phyloP scores from a whole-genome alignment of 2,113 vertebrate species.

The Bubo blakistoni region DNA sequence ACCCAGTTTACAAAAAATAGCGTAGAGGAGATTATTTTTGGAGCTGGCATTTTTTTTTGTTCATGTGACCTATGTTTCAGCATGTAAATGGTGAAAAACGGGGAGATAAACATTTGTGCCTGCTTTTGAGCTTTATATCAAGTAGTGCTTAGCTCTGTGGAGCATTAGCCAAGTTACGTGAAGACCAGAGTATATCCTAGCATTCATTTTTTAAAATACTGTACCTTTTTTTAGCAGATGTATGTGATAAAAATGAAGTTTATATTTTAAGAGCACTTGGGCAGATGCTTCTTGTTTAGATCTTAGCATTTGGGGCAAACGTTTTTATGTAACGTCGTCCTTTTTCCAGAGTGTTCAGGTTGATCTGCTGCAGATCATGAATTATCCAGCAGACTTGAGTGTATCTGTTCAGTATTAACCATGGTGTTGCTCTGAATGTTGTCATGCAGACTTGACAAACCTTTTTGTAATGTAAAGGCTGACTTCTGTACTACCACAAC shows the following conservation, averaged over 20 bases:
- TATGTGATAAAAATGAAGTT: constrained; percentile 62
- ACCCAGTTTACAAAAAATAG: constrained; percentile 29
- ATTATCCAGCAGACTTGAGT: constrained; percentile 38
- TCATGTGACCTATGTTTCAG: constrained; percentile 59
- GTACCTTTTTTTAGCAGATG: constrained; percentile 64
- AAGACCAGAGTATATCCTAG: constrained; percentile 61
- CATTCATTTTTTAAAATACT: constrained; percentile 42
- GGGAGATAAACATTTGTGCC: constrained; percentile 65
- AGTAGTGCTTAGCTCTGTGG: constrained; percentile 59
- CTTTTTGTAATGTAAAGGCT: constrained; percentile 71
- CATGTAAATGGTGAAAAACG: constrained; percentile 71
- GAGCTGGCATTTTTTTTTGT: constrained; percentile 39
- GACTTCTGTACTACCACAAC: constrained; percentile 55
- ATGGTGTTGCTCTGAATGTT: constrained; percentile 72
- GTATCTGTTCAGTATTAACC: constrained; percentile 65
- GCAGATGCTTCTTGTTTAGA: constrained; percentile 57
- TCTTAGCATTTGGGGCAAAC: constrained; percentile 39
- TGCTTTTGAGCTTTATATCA: constrained; percentile 67
- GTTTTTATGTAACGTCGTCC: background rate
- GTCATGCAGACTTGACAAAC: constrained; percentile 61
- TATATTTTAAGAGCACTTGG: constrained; percentile 65
- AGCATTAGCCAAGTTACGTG: constrained; percentile 57
- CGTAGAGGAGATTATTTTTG: constrained; percentile 58
- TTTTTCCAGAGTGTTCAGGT: constrained; percentile 11
- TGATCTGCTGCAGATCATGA: constrained; percentile 57